phyloP scores from a whole-genome alignment of 2,797 vertebrate species.

The Acanthurus leucopareius region DNA sequence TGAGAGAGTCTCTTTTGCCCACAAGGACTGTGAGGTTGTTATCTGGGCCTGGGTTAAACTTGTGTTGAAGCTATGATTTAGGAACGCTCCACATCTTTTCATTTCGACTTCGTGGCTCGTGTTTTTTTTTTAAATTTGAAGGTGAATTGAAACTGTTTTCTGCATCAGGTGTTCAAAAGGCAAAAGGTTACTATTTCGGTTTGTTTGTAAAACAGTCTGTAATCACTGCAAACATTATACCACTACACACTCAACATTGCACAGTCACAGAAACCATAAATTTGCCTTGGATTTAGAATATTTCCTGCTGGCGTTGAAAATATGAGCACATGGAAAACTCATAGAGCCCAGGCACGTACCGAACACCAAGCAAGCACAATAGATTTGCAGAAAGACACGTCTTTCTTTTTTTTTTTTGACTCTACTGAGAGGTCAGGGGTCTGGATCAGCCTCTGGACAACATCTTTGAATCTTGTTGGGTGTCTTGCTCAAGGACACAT shows the following conservation, averaged over 20 bases:
- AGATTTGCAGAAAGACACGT: conserved; percentile 35
- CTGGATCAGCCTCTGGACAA: conserved; percentile 37
- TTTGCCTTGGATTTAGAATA: conserved; percentile 54
- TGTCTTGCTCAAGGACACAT: conserved; percentile 29
- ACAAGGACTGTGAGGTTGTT: conserved; percentile 7
- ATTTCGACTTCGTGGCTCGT: no score
- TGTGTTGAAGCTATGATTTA: conserved; percentile 26
- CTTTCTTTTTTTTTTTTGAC: conserved; percentile 17
- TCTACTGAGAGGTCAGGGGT: conserved; percentile 37
- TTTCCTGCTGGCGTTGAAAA: conserved; percentile 59
- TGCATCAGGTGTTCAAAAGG: not conserved
- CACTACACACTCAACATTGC: conserved; percentile 29
- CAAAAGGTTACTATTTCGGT: not conserved
- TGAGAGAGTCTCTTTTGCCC: conserved; percentile 26
- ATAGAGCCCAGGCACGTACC: conserved; percentile 24
- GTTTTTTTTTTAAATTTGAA: not conserved
- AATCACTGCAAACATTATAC: conserved; percentile 38
- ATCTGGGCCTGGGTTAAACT: conserved; percentile 14
- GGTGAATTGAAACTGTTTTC: not conserved
- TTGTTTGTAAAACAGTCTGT: conserved; percentile 32
- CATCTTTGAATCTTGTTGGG: not conserved
- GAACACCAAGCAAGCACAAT: conserved; percentile 47
- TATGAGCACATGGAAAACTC: conserved; percentile 65
- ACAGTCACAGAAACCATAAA: conserved; percentile 59
- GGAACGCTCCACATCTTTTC: not conserved